Evolutionary conservation across 1,140 invertebrate species (phyloP), one percentile per base, ranked within the genome.

Genomic region (Diachasma alloeum): DNA sequence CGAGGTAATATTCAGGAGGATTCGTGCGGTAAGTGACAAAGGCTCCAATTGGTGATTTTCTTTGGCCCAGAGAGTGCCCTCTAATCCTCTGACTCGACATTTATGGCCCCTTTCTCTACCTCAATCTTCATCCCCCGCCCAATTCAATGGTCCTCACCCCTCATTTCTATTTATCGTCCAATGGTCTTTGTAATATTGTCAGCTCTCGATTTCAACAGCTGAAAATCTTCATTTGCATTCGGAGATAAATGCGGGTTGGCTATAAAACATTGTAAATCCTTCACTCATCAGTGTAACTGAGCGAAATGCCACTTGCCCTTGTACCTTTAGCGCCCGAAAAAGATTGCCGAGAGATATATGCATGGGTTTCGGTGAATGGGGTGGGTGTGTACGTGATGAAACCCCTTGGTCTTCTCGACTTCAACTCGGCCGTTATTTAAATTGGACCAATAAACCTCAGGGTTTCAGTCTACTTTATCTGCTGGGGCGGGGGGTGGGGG

Each of bases 371-470:
- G 31, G 31, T 31, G 48, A 53, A 59, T 63, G 22, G 19, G 17
- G 68, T 44, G 36, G 15, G 22, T 46, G 11, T 56, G 46, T 31
- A 56, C 53, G 59, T 66, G 59, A 70, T 69, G 76, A 78, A 79
- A 80, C 19, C 39, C 22, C 26, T 37, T 22, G 17, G 26, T 69
- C 56, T 17, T 17, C 39, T 63, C 13, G 6, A 66, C 24, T 66
- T 68, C 17, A 68, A 39, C 46, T 42, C 72, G 46, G 70, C 75
- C 81, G 80, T 81, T 86, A 86, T 86, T 85, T 84, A 87, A 86
- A 87, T 87, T 83, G 80, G 82, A 79, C 75, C 83, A 82, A 85
- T 84, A 83, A 86, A 87, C 79, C 74, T 81, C 59, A 72, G 77
- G 66, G 66, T 11, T 72, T 39, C 11, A 31, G n/a, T 39, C 31